Evolutionary conservation across 2,888 invertebrate species (phyloP), one percentile per base, ranked within the genome.

Genomic region (Hanleya hanleyi): DNA sequence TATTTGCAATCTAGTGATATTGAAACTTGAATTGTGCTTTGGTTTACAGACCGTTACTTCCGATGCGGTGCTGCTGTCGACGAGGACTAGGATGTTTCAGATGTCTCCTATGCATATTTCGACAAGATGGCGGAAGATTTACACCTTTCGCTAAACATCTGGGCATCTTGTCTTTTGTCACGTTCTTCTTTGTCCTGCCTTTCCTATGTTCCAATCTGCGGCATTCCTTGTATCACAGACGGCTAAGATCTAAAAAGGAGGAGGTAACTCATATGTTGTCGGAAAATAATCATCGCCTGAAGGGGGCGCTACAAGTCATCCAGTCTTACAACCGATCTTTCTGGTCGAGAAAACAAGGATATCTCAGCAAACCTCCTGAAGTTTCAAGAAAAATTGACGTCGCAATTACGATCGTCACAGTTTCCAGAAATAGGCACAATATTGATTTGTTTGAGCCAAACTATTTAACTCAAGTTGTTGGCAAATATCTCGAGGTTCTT

Each of bases 401-500:
- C 15, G 84, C 80, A 0, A 77, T 86, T 12, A 82, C 80, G 1
- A 76, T 88, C 15, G 83, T 88, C 26, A 83, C 86, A 29, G 81
- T 85, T 1, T 82, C 84, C 3, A 72, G 87, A 65, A 85, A 85
- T 65, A 69, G 81, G 18, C 81, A 81, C 36, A 61, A 57, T 9
- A 51, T 80, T 15, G 82, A 83, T 61, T 68, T 68, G 15, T 84
- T 85, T 68, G 76, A 82, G 74, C 84, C 87, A 0, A 76, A 81
- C 32, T 88, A 87, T 64, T 75, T 88, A 18, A 81, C 84, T 0
- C 88, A 88, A 71, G 80, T 82, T 18, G 78, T 84, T 3, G 77
- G 80, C 18, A 71, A 72, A 15, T 80, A 84, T 57, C 41, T 84
- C 29, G 22, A 73, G 9, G 49, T 82, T n/a, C 38, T 84, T 0